phyloP scores from a whole-genome alignment of 2,113 vertebrate species.

The Blennius ocellaris region DNA sequence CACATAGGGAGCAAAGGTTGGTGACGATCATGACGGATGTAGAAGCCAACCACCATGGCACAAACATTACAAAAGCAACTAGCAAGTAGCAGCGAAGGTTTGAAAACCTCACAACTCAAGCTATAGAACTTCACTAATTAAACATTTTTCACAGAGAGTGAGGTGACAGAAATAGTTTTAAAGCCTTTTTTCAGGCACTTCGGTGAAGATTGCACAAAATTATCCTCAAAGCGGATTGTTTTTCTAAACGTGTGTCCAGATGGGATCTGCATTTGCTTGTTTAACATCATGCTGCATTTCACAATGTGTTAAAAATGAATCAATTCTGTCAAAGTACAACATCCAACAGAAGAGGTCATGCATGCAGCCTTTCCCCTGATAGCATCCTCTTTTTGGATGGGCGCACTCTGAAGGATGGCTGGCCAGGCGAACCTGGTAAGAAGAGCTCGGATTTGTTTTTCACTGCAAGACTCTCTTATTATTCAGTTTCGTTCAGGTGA shows the following conservation, averaged over 20 bases:
- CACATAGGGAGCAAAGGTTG: constrained; percentile 33
- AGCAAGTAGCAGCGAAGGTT: not conserved
- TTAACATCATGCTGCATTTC: not conserved
- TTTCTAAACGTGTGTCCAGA: not conserved
- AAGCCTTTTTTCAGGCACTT: not conserved
- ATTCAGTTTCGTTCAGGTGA: not conserved
- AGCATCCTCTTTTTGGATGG: constrained; percentile 18
- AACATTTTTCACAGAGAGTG: not conserved
- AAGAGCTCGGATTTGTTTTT: constrained; percentile 11
- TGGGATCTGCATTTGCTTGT: not conserved
- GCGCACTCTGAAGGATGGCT: not conserved
- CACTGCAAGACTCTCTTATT: not conserved
- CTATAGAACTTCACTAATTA: not conserved
- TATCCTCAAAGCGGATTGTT: not conserved
- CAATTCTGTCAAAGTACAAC: not conserved
- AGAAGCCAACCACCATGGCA: constrained; percentile 1
- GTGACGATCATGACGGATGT: constrained; percentile 16
- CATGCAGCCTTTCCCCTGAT: constrained; percentile 6
- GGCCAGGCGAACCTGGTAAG: constrained; percentile 9
- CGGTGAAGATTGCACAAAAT: not conserved
- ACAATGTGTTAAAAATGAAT: not conserved
- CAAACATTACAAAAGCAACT: not conserved
- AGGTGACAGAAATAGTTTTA: not conserved
- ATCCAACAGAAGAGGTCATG: not conserved
- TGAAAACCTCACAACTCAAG: not conserved